Conservation (phyloP, 2,888 invertebrate genomes). For the Protophormia terraenovae region DNA sequence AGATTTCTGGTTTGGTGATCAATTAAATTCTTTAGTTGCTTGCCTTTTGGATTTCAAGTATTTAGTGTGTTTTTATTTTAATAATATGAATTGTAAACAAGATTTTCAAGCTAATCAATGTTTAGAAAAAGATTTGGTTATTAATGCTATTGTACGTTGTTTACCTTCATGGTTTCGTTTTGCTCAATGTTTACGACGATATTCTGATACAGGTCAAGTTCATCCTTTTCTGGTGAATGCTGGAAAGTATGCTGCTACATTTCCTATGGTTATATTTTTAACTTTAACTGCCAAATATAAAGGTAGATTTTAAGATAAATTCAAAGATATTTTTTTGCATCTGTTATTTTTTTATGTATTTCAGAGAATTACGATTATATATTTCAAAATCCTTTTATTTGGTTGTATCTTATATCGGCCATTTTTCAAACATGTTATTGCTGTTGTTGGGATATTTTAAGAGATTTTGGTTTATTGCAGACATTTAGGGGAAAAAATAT, state of each 20-base stretch:
- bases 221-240: constrained; percentile 98
- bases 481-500: constrained; percentile 93
- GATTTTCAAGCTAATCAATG: constrained; percentile 78
- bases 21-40: constrained; percentile 93
- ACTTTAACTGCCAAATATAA: constrained; percentile 83
- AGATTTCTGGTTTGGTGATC: constrained; percentile 98
- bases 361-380: constrained; percentile 83
- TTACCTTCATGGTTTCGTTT: constrained; percentile 99
- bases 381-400: constrained; percentile 90
- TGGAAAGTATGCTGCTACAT: constrained; percentile 97
- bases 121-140: constrained; percentile 86
- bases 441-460: constrained; percentile 97
- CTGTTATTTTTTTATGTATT: constrained; percentile 51
- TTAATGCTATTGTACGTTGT: constrained; percentile 92
- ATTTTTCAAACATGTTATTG: constrained; percentile 95
- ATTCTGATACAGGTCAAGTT: constrained; percentile 93
- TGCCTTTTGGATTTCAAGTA: constrained; percentile 96
- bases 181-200: constrained; percentile 96
- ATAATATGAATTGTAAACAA: constrained; percentile 85
- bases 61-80: constrained; percentile 93
- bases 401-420: constrained; percentile 91
- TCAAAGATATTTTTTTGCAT: not conserved
- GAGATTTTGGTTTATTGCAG: constrained; percentile 98
- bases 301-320: constrained; percentile 76
- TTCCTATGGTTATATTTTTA: constrained; percentile 93